These are phyloP conservation scores for Nylanderia fulva DNA, from an alignment of 1,140 invertebrate genomes.

Conservation along the genomic window DNA sequence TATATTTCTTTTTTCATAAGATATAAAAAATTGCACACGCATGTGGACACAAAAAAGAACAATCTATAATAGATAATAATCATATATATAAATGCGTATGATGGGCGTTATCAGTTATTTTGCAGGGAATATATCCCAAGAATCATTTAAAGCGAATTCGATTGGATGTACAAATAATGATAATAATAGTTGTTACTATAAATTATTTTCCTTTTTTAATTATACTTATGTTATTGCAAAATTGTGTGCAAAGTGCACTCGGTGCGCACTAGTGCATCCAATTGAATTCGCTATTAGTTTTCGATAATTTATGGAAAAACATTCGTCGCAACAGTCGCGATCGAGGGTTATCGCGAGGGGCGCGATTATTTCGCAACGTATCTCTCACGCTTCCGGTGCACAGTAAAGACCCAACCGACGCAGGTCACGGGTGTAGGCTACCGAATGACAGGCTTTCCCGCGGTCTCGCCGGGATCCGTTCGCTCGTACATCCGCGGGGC, in stretches of 20 bases:
- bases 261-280: no score
- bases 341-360: constrained; percentile 27
- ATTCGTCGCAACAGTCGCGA: background rate
- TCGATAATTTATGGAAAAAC: background rate
- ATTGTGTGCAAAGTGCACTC: no score
- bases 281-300: no score
- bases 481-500: constrained; percentile 60
- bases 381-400: constrained; percentile 23
- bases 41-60: background rate
- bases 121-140: no score
- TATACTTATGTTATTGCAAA: no score
- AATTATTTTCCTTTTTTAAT: no score
- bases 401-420: constrained; percentile 26
- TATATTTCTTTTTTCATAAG: no score
- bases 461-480: constrained; percentile 38
- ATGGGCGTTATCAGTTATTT: background rate
- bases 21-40: no score
- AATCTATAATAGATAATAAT: background rate
- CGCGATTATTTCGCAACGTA: constrained; percentile 42
- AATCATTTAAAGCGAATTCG: no score
- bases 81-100: background rate
- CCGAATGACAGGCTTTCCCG: constrained; percentile 64
- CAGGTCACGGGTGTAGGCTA: constrained; percentile 34
- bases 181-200: no score
- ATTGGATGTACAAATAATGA: no score